Conservation (phyloP, 2,888 invertebrate genomes). For the Heterodera filipjevi region DNA sequence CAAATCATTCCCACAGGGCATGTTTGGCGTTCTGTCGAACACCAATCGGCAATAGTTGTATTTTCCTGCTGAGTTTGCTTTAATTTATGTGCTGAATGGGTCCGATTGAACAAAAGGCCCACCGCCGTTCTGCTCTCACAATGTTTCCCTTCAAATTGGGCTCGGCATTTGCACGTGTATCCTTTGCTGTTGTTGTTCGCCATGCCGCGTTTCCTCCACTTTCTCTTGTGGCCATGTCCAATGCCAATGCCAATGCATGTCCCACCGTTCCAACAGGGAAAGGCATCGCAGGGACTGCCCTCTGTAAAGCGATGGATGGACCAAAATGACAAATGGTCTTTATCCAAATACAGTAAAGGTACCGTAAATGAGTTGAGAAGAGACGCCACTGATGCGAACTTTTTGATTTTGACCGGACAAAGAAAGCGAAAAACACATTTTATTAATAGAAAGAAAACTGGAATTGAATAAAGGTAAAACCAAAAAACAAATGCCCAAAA, state of each 20-base stretch:
- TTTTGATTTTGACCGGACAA: background rate
- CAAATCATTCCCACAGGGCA: background rate
- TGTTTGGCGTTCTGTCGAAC: background rate
- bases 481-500: background rate
- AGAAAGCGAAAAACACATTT: background rate
- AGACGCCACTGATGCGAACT: slow-evolving; percentile 30
- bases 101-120: background rate
- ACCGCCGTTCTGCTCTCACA: slow-evolving; percentile 25
- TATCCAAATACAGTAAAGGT: slow-evolving; percentile 17
- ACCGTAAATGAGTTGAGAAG: slow-evolving; percentile 40
- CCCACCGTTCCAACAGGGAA: slow-evolving; percentile 42
- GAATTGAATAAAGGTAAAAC: background rate
- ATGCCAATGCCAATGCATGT: slow-evolving; percentile 30
- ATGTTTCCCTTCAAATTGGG: slow-evolving; percentile 32
- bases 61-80: background rate
- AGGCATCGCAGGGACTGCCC: slow-evolving; percentile 39
- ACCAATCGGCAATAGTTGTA: background rate
- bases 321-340: background rate
- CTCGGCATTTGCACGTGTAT: slow-evolving; percentile 34
- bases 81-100: too few relatives aligned
- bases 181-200: background rate
- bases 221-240: slow-evolving; percentile 17
- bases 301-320: slow-evolving; percentile 17
- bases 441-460: background rate
- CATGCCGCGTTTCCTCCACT: background rate